phyloP scores from a whole-genome alignment of 1,140 invertebrate genomes.

The Leptinotarsa lineolata region DNA sequence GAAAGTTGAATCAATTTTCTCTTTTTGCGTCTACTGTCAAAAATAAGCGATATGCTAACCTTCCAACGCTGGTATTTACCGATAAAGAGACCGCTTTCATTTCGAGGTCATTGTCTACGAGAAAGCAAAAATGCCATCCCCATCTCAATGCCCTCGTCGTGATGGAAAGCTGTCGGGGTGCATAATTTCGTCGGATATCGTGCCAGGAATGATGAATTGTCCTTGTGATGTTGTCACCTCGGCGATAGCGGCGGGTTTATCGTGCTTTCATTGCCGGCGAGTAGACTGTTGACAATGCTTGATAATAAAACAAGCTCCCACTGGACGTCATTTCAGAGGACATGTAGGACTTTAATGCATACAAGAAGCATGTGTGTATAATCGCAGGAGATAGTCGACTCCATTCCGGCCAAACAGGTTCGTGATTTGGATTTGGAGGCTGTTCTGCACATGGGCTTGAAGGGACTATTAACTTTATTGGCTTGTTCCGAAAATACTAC shows the following conservation, averaged over 20 bases:
- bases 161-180: neutral
- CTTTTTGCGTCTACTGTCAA: too few relatives aligned
- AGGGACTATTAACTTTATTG: neutral
- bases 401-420: neutral
- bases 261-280: neutral
- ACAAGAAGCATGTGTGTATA: conserved; percentile 13
- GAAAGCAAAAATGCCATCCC: neutral
- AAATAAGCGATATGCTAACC: too few relatives aligned
- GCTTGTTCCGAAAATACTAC: too few relatives aligned
- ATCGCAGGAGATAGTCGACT: neutral
- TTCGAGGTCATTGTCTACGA: neutral
- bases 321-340: conserved; percentile 17
- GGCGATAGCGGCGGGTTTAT: neutral
- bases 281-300: conserved; percentile 31
- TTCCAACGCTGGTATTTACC: too few relatives aligned
- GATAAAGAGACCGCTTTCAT: neutral
- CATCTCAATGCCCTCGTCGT: neutral
- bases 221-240: neutral
- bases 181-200: conserved; percentile 5
- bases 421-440: neutral
- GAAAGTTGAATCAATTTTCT: too few relatives aligned
- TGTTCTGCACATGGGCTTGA: neutral
- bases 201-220: conserved; percentile 8
- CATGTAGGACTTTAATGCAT: conserved; percentile 18
- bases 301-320: conserved; percentile 28